These are phyloP conservation scores for Falcunculus frontatus DNA, from an alignment of 2,113 vertebrate genomes.

Conservation along the genomic window DNA sequence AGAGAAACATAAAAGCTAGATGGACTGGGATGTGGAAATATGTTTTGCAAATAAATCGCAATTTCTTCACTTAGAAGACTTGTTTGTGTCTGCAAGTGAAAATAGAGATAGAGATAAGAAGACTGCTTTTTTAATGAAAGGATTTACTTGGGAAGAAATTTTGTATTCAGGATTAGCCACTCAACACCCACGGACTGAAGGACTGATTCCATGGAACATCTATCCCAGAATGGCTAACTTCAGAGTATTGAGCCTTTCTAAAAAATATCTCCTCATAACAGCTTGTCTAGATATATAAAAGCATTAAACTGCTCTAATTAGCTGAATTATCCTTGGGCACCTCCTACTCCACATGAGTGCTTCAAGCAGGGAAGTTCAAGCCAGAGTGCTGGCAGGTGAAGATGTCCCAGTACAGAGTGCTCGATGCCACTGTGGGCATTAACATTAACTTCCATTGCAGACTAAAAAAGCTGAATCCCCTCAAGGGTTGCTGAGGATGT, in stretches of 20 bases:
- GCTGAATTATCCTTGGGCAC: neutral
- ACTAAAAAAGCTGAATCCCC: neutral
- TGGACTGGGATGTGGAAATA: neutral
- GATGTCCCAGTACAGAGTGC: neutral
- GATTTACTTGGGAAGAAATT: neutral
- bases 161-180: neutral
- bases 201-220: neutral
- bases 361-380: neutral
- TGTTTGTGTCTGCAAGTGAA: neutral
- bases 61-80: neutral
- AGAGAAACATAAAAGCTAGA: neutral
- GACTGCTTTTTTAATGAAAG: neutral
- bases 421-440: neutral
- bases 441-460: rapidly evolving
- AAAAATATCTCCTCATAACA: neutral
- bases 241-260: neutral
- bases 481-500: neutral
- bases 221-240: neutral
- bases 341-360: rapidly evolving
- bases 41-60: neutral
- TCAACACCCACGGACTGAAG: neutral
- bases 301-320: neutral
- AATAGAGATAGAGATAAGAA: neutral
- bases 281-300: neutral
- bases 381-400: neutral